Percentiles rank a stretch among this genome's conserved stretches.
phyloP scores from a whole-genome alignment of 2,888 invertebrate species.

The Himalopsyche japonica region DNA sequence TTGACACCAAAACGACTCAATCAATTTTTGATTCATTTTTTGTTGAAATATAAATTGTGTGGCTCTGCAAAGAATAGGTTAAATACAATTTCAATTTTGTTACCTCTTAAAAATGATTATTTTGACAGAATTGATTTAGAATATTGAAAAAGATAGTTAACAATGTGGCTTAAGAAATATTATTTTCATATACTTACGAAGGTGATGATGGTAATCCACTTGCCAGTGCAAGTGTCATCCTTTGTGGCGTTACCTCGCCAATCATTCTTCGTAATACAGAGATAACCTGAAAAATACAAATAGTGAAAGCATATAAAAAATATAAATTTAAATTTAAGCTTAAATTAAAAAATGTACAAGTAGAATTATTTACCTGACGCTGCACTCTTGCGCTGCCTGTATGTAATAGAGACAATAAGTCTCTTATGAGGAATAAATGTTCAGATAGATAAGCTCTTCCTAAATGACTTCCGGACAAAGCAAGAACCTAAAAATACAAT shows the following conservation, averaged over 20 bases:
- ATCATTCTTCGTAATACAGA: slow-evolving; percentile 84
- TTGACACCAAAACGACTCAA: no score
- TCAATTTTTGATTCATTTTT: no score
- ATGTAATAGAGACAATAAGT: slow-evolving; percentile 84
- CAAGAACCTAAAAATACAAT: slow-evolving; percentile 61
- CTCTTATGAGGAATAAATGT: slow-evolving; percentile 81
- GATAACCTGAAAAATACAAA: slow-evolving; percentile 65
- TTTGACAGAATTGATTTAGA: slow-evolving; percentile 3
- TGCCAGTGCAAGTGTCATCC: slow-evolving; percentile 57
- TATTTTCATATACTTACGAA: slow-evolving; percentile 43
- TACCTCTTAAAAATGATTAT: no score
- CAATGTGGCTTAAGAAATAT: background rate
- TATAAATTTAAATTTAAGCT: no score
- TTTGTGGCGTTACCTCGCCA: slow-evolving; percentile 85
- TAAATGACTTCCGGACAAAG: slow-evolving; percentile 89
- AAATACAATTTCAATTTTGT: no score
- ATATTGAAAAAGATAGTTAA: background rate
- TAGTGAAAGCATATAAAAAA: no score
- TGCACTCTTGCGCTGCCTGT: slow-evolving; percentile 95
- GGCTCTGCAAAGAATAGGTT: no score
- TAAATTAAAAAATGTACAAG: background rate
- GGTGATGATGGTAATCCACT: slow-evolving; percentile 45
- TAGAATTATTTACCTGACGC: slow-evolving; percentile 68
- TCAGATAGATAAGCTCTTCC: slow-evolving; percentile 89
- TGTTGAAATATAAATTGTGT: no score